Evolutionary conservation across 2,113 vertebrate species (phyloP).

Genomic region (chimpanzee (Pan troglodytes)): NHGRI_mPanTro3-v2.1_pri NC_072413.2:31725501-31726000

Average conservation of each 20-base stretch:
- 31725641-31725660: background rate
- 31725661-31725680: background rate
- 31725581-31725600: background rate
- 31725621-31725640: background rate
- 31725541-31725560: background rate
- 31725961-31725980: slow-evolving; percentile 11
- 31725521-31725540: background rate
- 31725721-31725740: background rate
- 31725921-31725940: background rate
- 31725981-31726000: slow-evolving; percentile 54
- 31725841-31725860: background rate
- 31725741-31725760: background rate
- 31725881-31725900: background rate
- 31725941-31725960: background rate
- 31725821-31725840: background rate
- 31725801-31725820: background rate
- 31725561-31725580: background rate
- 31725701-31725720: background rate
- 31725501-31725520: background rate
- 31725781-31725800: background rate
- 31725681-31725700: background rate
- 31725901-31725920: background rate
- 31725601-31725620: background rate
- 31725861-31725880: background rate
- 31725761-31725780: slow-evolving; percentile 1